Evolutionary conservation across 2,888 invertebrate species (phyloP), one percentile per base, ranked within the genome.

Genomic region (Pollenia griseotomentosa): DNA sequence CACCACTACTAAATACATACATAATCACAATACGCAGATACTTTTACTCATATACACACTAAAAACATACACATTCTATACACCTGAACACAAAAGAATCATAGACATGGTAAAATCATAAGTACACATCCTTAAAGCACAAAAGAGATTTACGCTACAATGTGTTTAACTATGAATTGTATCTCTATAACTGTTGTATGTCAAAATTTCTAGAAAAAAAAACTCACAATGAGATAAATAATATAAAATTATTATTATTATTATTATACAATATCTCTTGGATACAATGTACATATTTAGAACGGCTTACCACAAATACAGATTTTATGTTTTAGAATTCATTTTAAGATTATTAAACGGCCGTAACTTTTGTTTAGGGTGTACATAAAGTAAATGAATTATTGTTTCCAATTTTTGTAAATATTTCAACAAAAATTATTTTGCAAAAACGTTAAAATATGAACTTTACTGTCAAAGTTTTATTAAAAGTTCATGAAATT

Each of bases 71-170:
- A 53, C 11, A 57, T 12, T 23, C 4, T 23, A 57, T 57, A 53
- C 51, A 68, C 16, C 68, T 53, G 51, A 7, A 11, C 23, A 66
- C 48, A 66, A 14, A 46, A 48, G 1, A 61, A 10, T 2, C 63
- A 42, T 40, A 42, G 42, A 42, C 19, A 42, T 16, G 16, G 10
- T 1, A 68, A 48, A 51, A 51, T n/a, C 42, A 42, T 12, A 68
- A 33, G n/a, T n/a, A 23, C 11, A 7, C 42, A 63, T 65, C 42
- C 16, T 70, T 70, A 16, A 16, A 53, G 42, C 16, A 53, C 12
- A 70, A 70, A 70, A 75, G 51, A 51, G 48, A 40, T 46, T 74
- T 16, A 74, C 48, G 23, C 48, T 42, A 33, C 48, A 19, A 0
- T 53, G 53, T 48, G 23, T 48, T 63, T 3, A 8, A 57, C 8